Base-by-base conservation (phyloP, 2,113 vertebrate species). In the Polypterus bichir region DNA sequence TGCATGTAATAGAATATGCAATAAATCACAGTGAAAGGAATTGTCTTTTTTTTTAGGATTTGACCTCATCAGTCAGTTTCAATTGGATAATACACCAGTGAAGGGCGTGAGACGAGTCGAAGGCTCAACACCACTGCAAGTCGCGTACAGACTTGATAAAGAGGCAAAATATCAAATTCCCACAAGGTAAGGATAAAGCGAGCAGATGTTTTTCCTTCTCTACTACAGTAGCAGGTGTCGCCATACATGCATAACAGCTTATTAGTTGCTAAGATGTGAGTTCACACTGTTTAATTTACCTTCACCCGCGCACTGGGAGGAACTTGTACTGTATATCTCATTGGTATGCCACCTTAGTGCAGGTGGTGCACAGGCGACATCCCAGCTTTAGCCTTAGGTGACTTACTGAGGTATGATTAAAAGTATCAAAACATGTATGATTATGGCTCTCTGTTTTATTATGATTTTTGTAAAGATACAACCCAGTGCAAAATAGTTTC, bases 91-190 rank as follows among this genome's bases (percentile, higher is more conserved):
- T 56, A 76, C 83, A 59, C 65, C 83, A 2, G 71, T 88, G 62
- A 87, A 79, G 68, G 86, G 86, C 3, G 86, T 88, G 65, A 76
- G 79, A 71, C 88, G 84, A 72, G 84, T 88, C 58, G 83, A 88
- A 3, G 87, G 87, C 49, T 88, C 87, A 47, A 86, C 81, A 6
- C n/a, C 80, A 45, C 80, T 78, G 52, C 87, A 89, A 77, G 82
- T 89, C 72, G 87, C 86, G 2, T 89, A 88, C 71, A 82, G 84
- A 54, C 84, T 89, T 3, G 87, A 89, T 75, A 73, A 65, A 53
- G 86, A 89, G 67, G 83, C 86, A 45, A 88, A 87, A 76, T 88
- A 88, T 72, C 86, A 89, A 72, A 86, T 88, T 75, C 87, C 87
- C 61, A 89, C 87, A 48, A 81, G 85, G 87, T 89, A 70, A 79